Evolutionary conservation across 1,140 invertebrate species (phyloP).

Genomic region (Diachasma alloeum): DNA sequence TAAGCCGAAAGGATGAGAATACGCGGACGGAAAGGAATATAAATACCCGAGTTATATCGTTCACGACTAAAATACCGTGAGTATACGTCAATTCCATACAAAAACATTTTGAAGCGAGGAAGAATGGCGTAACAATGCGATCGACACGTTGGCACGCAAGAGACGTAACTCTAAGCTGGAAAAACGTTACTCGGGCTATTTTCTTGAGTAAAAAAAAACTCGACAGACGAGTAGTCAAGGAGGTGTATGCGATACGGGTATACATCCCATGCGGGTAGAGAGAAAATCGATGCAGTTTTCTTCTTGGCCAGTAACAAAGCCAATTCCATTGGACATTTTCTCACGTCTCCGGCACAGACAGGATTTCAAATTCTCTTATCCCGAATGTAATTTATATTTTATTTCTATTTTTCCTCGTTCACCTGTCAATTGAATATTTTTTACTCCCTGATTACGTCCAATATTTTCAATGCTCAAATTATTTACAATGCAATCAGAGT

Average conservation of each 20-base stretch:
- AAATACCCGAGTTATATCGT: background rate
- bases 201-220: background rate
- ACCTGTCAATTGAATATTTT: background rate
- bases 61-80: background rate
- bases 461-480: background rate
- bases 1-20: background rate
- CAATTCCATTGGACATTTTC: slow-evolving; percentile 18
- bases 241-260: background rate
- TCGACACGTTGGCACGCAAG: slow-evolving; percentile 15
- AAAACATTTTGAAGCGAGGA: slow-evolving; percentile 17
- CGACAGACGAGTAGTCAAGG: background rate
- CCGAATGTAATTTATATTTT: background rate
- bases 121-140: slow-evolving; percentile 28
- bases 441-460: background rate
- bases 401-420: background rate
- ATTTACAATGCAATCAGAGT: background rate
- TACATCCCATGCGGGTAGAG: background rate
- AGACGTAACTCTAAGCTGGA: background rate
- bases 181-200: slow-evolving; percentile 25
- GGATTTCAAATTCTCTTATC: background rate
- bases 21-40: background rate
- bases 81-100: background rate
- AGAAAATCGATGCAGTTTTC: slow-evolving; percentile 21
- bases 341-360: background rate
- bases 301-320: slow-evolving; percentile 20